Percentiles rank a stretch among this genome's conserved stretches.
These are phyloP conservation scores for Gobionotothen gibberifrons DNA, from an alignment of 2,797 vertebrate species.

Conservation along the genomic window DNA sequence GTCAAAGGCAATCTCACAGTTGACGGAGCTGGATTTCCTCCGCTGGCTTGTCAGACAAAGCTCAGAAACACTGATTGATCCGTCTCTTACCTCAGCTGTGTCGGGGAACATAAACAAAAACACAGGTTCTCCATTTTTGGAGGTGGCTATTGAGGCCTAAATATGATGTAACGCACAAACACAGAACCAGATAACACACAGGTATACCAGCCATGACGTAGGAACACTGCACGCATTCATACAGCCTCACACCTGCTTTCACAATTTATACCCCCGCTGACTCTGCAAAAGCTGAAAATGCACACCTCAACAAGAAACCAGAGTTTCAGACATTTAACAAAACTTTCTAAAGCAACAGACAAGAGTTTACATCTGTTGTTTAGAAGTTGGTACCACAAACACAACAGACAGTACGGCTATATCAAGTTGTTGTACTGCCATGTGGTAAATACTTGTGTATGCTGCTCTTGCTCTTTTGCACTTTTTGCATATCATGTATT, in stretches of 20 bases:
- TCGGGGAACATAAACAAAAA: constrained; percentile 29
- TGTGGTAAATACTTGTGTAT: too few relatives aligned
- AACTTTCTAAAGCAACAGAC: constrained; percentile 14
- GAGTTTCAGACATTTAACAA: constrained; percentile 10
- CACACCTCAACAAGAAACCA: neutral
- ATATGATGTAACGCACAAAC: neutral
- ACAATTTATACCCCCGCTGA: neutral
- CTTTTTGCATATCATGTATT: too few relatives aligned
- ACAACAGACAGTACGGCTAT: neutral
- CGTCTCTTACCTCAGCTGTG: constrained; percentile 52
- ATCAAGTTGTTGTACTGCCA: too few relatives aligned
- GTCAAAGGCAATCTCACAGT: constrained; percentile 52
- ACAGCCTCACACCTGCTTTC: neutral
- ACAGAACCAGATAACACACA: constrained; percentile 12
- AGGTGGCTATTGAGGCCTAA: neutral
- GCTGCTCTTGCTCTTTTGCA: too few relatives aligned
- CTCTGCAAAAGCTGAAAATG: neutral
- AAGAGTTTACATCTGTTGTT: neutral
- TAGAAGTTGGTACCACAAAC: neutral
- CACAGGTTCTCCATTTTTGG: constrained; percentile 14
- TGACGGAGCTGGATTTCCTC: constrained; percentile 66
- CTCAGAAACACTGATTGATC: constrained; percentile 69
- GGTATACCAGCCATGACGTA: neutral
- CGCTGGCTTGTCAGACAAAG: constrained; percentile 68
- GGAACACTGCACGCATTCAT: constrained; percentile 4